Conservation (phyloP, 2,797 vertebrate genomes). For the Rousettus madagascariensis region DNA sequence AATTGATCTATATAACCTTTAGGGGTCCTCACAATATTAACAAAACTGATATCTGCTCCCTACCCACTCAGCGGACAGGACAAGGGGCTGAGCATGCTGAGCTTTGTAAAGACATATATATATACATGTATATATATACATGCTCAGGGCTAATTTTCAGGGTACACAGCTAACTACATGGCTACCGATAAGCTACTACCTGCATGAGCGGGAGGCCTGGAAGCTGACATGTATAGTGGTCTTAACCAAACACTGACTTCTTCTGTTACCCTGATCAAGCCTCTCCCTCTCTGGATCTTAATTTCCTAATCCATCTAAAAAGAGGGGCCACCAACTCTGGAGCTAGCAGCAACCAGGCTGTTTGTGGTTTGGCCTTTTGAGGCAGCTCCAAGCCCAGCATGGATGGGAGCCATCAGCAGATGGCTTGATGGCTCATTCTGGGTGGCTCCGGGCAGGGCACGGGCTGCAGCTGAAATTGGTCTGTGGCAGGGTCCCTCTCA, state of each 20-base stretch:
- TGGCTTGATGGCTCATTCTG: too few species aligned
- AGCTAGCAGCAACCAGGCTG: too few species aligned
- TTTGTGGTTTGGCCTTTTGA: too few species aligned
- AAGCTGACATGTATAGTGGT: background rate
- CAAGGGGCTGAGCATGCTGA: background rate
- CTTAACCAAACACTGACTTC: background rate
- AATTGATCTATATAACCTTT: background rate
- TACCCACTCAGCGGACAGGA: background rate
- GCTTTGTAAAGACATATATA: background rate
- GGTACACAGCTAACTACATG: background rate
- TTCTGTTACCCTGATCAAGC: background rate
- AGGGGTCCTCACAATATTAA: background rate
- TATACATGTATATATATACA: background rate
- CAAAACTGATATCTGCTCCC: background rate
- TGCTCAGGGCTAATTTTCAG: background rate
- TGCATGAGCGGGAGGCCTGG: background rate
- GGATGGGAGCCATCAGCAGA: too few species aligned
- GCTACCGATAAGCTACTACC: background rate
- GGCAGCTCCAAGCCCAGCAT: too few species aligned
- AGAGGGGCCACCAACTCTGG: background rate
- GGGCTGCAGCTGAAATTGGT: too few species aligned
- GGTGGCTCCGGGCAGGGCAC: too few species aligned
- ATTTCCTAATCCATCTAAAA: slow-evolving; percentile 21
- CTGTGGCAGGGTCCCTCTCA: too few species aligned
- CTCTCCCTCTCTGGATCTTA: background rate